These are phyloP conservation scores for Crypturellus undulatus DNA, from an alignment of 2,113 vertebrate genomes.

Conservation along the genomic window DNA sequence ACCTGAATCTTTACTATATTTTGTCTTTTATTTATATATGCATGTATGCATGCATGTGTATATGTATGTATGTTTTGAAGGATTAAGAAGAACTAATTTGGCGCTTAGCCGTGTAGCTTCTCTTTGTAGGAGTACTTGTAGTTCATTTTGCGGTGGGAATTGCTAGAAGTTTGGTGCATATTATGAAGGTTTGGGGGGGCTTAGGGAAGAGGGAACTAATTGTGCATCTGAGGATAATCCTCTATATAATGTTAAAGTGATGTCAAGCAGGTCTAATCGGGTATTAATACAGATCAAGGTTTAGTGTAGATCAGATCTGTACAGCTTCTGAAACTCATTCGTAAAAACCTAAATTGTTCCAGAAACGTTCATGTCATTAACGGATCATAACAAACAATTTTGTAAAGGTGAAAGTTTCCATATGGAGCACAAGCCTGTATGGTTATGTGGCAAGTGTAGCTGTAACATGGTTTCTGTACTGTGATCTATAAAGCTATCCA, in stretches of 20 bases:
- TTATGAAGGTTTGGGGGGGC: not conserved
- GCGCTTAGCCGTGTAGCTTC: not conserved
- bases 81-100: not conserved
- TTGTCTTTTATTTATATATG: not conserved
- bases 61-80: not conserved
- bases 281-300: not conserved
- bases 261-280: not conserved
- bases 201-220: not conserved
- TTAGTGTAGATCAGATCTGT: not conserved
- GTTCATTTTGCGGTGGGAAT: not conserved
- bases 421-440: not conserved
- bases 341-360: not conserved
- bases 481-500: not conserved
- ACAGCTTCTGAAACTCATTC: not conserved
- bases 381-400: not conserved
- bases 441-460: not conserved
- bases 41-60: too few species aligned
- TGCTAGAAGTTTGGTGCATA: not conserved
- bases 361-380: not conserved
- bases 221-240: not conserved
- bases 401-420: too few species aligned
- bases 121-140: not conserved
- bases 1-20: not conserved
- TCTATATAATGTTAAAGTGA: not conserved
- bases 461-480: not conserved